Percentiles rank a stretch among this genome's conserved stretches.
These are phyloP conservation scores for Tauraco hartlaubi DNA, from an alignment of 2,797 vertebrate genomes.

Conservation along the genomic window DNA sequence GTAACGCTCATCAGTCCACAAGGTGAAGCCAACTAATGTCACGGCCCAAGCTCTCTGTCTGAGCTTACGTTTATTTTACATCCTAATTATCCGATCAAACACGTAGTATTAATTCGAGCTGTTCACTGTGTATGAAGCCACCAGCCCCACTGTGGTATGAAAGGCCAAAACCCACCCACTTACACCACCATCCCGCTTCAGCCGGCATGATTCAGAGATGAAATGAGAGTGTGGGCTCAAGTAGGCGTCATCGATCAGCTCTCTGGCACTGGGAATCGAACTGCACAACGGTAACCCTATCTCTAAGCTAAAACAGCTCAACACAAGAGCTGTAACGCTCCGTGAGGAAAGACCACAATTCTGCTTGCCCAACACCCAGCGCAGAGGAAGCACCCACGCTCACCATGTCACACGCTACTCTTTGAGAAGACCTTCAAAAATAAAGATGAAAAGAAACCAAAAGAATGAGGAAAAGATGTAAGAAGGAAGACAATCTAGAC, in stretches of 20 bases:
- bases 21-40: neutral
- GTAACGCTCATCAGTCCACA: neutral
- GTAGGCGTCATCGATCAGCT: neutral
- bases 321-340: neutral
- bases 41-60: neutral
- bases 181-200: neutral
- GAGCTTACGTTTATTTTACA: neutral
- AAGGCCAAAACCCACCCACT: neutral
- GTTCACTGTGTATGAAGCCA: neutral
- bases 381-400: neutral
- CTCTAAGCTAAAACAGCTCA: neutral
- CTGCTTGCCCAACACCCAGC: neutral
- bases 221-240: neutral
- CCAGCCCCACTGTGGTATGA: neutral
- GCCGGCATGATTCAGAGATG: neutral
- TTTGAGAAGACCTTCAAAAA: constrained; percentile 5
- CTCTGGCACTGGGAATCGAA: neutral
- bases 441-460: neutral
- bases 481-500: neutral
- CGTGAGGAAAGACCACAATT: neutral
- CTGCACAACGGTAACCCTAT: neutral
- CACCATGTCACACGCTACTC: neutral
- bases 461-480: neutral
- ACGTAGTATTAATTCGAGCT: neutral
- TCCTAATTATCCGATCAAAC: accelerated